Conservation (phyloP, 2,797 vertebrate species). For the Otus scops region DNA sequence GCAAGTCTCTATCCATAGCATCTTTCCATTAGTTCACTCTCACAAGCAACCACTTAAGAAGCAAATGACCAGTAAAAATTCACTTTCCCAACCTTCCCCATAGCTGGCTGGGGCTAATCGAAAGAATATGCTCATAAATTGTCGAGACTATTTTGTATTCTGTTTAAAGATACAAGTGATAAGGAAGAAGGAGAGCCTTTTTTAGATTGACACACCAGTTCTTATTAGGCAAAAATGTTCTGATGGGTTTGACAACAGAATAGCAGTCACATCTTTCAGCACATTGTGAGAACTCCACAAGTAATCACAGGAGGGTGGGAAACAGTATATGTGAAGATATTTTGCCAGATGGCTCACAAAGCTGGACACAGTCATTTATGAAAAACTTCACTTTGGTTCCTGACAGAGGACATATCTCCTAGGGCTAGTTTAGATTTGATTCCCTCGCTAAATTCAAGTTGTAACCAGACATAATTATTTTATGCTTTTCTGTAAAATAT, state of each 20-base stretch:
- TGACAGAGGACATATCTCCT: neutral
- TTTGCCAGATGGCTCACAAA: conserved; percentile 48
- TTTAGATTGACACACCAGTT: neutral
- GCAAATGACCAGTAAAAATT: neutral
- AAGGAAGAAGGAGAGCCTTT: neutral
- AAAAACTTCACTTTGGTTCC: neutral
- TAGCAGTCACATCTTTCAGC: conserved; percentile 9
- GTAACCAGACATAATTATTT: neutral
- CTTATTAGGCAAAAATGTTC: conserved; percentile 19
- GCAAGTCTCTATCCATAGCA: neutral
- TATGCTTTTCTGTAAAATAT: neutral
- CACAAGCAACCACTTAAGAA: neutral
- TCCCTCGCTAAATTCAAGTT: neutral
- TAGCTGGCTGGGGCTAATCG: neutral
- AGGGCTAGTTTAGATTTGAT: neutral
- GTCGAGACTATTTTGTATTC: neutral
- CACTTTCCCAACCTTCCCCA: neutral
- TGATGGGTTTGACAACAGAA: neutral
- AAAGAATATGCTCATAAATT: neutral
- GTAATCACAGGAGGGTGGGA: conserved; percentile 35
- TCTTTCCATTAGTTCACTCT: neutral
- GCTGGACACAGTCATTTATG: neutral
- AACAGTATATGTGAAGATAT: neutral
- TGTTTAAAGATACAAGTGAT: neutral
- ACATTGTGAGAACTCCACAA: neutral